These are phyloP conservation scores for Blastomussa wellsi DNA, from an alignment of 92 coral and sea anemone species.

Conservation along the genomic window DNA sequence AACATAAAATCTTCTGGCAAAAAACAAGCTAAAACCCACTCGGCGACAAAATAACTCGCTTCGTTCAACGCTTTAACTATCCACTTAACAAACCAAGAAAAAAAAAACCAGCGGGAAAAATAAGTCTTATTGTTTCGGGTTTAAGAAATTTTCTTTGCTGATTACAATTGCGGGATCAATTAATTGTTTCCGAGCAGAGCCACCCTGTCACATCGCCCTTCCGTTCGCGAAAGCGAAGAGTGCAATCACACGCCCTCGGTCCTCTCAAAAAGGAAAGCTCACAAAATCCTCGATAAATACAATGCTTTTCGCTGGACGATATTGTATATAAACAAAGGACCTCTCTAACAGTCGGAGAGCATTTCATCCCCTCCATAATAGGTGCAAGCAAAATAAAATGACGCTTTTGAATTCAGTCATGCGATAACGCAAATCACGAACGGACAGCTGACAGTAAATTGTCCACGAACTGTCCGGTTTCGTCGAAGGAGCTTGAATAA, in stretches of 20 bases:
- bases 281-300: not conserved
- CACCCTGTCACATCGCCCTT: too few species aligned
- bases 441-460: constrained; percentile 16
- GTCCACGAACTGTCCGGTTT: constrained; percentile 2
- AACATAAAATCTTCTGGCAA: not conserved
- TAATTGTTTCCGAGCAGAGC: not conserved
- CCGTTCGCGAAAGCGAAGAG: not conserved
- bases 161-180: constrained; percentile 26
- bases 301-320: not conserved
- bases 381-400: constrained; percentile 25
- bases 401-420: constrained; percentile 23
- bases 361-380: not conserved
- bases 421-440: constrained; percentile 14
- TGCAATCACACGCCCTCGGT: not conserved
- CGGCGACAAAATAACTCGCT: not conserved
- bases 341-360: constrained; percentile 14
- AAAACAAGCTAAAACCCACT: not conserved
- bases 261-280: not conserved
- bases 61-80: not conserved
- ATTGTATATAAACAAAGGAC: constrained; percentile 27
- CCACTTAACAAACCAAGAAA: constrained; percentile 1
- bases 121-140: not conserved
- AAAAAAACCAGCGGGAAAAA: constrained; percentile 10
- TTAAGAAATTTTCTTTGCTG: constrained; percentile 19
- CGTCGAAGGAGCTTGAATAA: not conserved